Percentiles rank a stretch among this genome's conserved stretches.
phyloP scores from a whole-genome alignment of 2,113 vertebrate species.

The Mormoops blainvillei region DNA sequence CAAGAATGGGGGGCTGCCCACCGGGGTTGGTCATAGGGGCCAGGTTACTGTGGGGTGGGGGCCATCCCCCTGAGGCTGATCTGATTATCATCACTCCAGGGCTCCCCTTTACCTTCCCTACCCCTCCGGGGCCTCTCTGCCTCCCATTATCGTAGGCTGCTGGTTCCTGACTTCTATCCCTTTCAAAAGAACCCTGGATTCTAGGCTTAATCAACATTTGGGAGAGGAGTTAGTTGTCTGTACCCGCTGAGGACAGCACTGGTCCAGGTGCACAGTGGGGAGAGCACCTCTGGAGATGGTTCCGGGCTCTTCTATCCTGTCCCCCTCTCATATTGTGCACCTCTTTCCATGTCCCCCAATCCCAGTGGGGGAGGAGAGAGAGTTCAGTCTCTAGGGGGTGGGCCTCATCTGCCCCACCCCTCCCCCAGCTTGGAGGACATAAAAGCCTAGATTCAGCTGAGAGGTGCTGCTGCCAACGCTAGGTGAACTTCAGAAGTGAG shows the following conservation, averaged over 20 bases:
- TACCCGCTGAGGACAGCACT: not conserved
- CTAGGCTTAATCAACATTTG: not conserved
- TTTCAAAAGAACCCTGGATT: not conserved
- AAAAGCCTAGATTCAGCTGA: constrained; percentile 34
- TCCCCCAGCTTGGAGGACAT: not conserved
- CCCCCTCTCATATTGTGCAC: not conserved
- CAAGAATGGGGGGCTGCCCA: not conserved
- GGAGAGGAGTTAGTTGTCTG: not conserved
- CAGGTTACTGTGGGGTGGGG: not conserved
- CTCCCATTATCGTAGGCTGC: not conserved
- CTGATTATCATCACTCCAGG: not conserved
- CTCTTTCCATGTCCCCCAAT: not conserved
- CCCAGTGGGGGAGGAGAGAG: not conserved
- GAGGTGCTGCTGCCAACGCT: not conserved
- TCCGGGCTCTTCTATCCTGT: not conserved
- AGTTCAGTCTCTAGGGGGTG: not conserved
- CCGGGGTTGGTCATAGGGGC: not conserved
- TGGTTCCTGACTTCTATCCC: not conserved
- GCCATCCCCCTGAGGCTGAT: not conserved
- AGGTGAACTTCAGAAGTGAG: not conserved
- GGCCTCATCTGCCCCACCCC: not conserved
- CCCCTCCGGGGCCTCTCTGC: not conserved
- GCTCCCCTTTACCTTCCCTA: not conserved
- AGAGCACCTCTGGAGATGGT: not conserved
- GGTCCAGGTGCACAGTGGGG: not conserved